Percentiles rank a stretch among this genome's conserved stretches.
These are phyloP conservation scores for Actinopyga echinites DNA, from an alignment of 53 echinoderm and acorn worm genomes.

Conservation along the genomic window DNA sequence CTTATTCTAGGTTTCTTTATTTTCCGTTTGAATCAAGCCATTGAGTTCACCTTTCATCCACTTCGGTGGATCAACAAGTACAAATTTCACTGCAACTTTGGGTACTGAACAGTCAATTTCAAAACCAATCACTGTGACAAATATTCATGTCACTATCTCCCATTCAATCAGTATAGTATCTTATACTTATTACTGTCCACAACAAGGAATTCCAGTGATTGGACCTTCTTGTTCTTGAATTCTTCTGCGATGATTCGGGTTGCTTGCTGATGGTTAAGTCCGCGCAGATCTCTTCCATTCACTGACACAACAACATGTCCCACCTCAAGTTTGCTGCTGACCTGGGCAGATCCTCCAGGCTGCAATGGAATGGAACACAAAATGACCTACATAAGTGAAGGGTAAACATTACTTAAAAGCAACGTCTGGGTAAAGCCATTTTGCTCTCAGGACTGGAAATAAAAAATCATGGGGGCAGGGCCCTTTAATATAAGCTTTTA, in stretches of 20 bases:
- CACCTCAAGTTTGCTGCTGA: slow-evolving; percentile 77
- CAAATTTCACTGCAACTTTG: too few species aligned
- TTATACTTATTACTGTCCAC: slow-evolving; percentile 79
- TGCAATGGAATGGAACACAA: slow-evolving; percentile 31
- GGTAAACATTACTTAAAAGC: background rate
- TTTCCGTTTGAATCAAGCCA: too few species aligned
- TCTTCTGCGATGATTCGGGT: slow-evolving; percentile 77
- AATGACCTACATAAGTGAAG: background rate
- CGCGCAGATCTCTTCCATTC: slow-evolving; percentile 65
- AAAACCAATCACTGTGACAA: too few species aligned
- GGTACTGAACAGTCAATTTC: too few species aligned
- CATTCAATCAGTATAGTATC: slow-evolving; percentile 52
- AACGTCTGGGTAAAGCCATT: too few species aligned
- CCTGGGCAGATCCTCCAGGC: slow-evolving; percentile 84
- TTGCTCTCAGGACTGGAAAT: too few species aligned
- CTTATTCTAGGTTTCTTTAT: too few species aligned
- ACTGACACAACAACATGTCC: slow-evolving; percentile 87
- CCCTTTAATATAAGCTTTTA: too few species aligned
- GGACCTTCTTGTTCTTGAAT: slow-evolving; percentile 76
- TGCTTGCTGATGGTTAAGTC: slow-evolving; percentile 73
- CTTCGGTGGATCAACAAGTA: too few species aligned
- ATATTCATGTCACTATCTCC: too few species aligned
- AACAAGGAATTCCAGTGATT: slow-evolving; percentile 73
- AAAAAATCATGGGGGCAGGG: too few species aligned
- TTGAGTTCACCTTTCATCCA: too few species aligned